Percentiles rank a stretch among this genome's conserved stretches.
phyloP scores from a whole-genome alignment of 2,113 vertebrate species.

The Stercorarius parasiticus region DNA sequence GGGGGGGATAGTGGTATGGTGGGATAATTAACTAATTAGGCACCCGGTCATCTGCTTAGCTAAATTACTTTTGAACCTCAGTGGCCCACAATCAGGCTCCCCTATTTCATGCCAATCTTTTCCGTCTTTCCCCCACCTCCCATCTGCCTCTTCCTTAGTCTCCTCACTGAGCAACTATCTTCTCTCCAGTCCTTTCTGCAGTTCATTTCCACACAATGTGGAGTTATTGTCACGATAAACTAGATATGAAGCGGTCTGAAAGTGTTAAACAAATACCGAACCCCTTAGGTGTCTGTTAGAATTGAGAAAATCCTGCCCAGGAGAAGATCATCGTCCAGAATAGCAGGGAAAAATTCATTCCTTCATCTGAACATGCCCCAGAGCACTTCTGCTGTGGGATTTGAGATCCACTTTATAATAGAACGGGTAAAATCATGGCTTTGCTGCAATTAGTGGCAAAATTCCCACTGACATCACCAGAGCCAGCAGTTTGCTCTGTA shows the following conservation, averaged over 20 bases:
- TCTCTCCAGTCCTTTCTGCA: not conserved
- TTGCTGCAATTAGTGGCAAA: conserved; percentile 49
- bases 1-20: not conserved
- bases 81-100: conserved; percentile 19
- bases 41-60: conserved; percentile 38
- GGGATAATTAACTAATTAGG: conserved; percentile 61
- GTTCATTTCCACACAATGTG: not conserved
- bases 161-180: not conserved
- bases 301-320: conserved; percentile 30
- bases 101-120: conserved; percentile 40
- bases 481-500: conserved; percentile 55
- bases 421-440: conserved; percentile 57
- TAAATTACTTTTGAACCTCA: conserved; percentile 60
- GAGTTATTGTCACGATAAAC: not conserved
- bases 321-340: conserved; percentile 10
- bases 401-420: conserved; percentile 22
- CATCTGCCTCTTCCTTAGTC: not conserved
- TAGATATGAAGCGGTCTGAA: conserved; percentile 31
- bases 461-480: conserved; percentile 54
- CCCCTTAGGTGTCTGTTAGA: conserved; percentile 32
- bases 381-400: conserved; percentile 45
- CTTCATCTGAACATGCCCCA: conserved; percentile 6
- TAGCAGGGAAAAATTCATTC: conserved; percentile 18
- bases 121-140: not conserved
- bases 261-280: conserved; percentile 49